Conservation (phyloP, 2,113 vertebrate genomes). For the Peromyscus maniculatus region DNA sequence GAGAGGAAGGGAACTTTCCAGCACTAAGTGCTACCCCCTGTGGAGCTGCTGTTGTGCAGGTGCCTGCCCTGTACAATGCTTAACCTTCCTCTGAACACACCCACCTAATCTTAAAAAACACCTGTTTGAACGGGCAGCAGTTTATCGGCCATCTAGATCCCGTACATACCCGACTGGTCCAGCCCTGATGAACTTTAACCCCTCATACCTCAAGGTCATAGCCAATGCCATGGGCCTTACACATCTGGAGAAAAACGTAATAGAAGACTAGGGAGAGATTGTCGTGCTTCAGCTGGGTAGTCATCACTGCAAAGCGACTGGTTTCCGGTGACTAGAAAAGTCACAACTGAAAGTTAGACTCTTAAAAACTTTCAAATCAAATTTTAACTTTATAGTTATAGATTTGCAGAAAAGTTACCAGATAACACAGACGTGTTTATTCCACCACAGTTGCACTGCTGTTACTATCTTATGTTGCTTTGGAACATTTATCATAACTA, state of each 20-base stretch:
- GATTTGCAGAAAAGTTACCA: not conserved
- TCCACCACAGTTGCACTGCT: not conserved
- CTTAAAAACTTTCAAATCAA: not conserved
- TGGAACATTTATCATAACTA: not conserved
- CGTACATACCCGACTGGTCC: not conserved
- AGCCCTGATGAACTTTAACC: not conserved
- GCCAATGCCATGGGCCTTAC: conserved; percentile 90
- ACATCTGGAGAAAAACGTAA: conserved; percentile 90
- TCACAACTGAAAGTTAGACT: not conserved
- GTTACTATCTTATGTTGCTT: not conserved
- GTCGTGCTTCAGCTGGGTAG: conserved; percentile 89
- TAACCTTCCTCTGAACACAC: not conserved
- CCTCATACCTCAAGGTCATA: conserved; percentile 92
- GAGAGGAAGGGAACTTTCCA: not conserved
- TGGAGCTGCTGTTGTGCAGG: not conserved
- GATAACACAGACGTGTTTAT: not conserved
- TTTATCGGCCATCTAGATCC: not conserved
- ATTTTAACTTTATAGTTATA: not conserved
- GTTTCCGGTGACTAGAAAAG: conserved; percentile 73
- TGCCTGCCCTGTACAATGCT: not conserved
- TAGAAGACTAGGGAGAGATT: conserved; percentile 90
- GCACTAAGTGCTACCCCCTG: not conserved
- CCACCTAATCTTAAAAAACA: not conserved
- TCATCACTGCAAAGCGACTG: conserved; percentile 87
- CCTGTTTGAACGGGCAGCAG: not conserved